phyloP scores from a whole-genome alignment of 2,113 vertebrate species.

The Bos javanicus region DNA sequence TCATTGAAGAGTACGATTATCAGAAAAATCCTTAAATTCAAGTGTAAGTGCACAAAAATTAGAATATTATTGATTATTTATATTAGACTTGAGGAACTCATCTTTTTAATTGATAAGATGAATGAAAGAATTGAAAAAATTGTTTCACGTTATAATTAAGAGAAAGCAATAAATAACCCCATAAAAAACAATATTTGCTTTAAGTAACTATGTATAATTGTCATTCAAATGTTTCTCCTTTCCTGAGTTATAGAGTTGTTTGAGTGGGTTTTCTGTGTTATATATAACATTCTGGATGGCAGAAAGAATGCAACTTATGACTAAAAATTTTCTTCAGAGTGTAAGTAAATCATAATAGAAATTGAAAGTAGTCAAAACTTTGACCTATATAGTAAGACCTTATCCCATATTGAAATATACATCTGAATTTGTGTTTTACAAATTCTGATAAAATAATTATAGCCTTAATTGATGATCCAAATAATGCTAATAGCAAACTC shows the following conservation, averaged over 20 bases:
- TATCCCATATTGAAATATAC: neutral
- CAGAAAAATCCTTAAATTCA: neutral
- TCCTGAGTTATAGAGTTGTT: neutral
- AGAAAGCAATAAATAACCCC: neutral
- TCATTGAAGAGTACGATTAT: neutral
- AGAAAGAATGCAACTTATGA: neutral
- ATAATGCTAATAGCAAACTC: neutral
- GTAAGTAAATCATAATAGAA: neutral
- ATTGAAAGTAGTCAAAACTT: neutral
- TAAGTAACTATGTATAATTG: neutral
- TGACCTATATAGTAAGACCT: neutral
- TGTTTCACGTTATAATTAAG: neutral
- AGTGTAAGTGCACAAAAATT: neutral
- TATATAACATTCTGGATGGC: neutral
- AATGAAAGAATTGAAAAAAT: neutral
- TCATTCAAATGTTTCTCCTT: slow-evolving; percentile 10
- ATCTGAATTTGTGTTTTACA: neutral
- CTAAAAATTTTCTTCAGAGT: neutral
- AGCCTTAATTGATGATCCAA: neutral
- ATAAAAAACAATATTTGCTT: neutral
- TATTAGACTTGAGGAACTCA: neutral
- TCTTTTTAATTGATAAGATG: neutral
- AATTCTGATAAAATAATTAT: neutral
- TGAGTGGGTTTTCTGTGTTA: neutral
- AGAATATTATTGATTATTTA: neutral